Percentiles rank a stretch among this genome's conserved stretches.
Conservation (phyloP, 2,888 invertebrate species). For the Cyaniris semiargus region DNA sequence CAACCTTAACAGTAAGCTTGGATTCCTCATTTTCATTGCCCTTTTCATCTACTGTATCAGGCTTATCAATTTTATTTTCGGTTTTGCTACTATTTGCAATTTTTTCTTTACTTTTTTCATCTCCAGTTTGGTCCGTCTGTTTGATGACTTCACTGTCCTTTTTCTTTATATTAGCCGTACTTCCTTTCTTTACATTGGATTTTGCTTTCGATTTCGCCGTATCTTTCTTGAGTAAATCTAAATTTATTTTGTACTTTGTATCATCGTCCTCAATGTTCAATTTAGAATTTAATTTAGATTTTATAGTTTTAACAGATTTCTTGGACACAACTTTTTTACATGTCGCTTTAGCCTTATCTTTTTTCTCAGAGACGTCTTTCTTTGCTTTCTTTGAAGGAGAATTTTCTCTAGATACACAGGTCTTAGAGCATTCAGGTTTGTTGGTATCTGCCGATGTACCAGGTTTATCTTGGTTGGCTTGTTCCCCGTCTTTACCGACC, state of each 20-base stretch:
- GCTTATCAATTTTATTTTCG: conserved; percentile 32
- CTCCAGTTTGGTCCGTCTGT: conserved; percentile 42
- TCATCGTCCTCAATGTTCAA: conserved; percentile 53
- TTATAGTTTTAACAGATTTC: conserved; percentile 51
- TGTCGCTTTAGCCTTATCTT: conserved; percentile 58
- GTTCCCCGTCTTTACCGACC: conserved; percentile 54
- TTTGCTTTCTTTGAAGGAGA: conserved; percentile 62
- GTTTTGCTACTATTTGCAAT: conserved; percentile 29
- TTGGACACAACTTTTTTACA: conserved; percentile 54
- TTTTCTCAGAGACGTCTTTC: conserved; percentile 66
- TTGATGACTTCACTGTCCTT: conserved; percentile 45
- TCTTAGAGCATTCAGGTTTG: conserved; percentile 57
- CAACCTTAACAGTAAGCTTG: conserved; percentile 41
- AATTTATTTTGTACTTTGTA: conserved; percentile 70
- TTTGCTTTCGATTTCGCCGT: conserved; percentile 58
- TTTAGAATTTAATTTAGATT: conserved; percentile 50
- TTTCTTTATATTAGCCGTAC: conserved; percentile 54
- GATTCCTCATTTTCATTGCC: conserved; percentile 38
- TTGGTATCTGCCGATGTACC: conserved; percentile 50
- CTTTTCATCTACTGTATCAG: conserved; percentile 35
- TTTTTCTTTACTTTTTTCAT: conserved; percentile 38
- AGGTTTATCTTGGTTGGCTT: conserved; percentile 51
- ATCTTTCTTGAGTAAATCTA: conserved; percentile 58
- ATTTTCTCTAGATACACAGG: conserved; percentile 51
- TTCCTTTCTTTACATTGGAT: conserved; percentile 56